phyloP scores from a whole-genome alignment of 2,113 vertebrate species.

The Nothobranchius kuhntae region DNA sequence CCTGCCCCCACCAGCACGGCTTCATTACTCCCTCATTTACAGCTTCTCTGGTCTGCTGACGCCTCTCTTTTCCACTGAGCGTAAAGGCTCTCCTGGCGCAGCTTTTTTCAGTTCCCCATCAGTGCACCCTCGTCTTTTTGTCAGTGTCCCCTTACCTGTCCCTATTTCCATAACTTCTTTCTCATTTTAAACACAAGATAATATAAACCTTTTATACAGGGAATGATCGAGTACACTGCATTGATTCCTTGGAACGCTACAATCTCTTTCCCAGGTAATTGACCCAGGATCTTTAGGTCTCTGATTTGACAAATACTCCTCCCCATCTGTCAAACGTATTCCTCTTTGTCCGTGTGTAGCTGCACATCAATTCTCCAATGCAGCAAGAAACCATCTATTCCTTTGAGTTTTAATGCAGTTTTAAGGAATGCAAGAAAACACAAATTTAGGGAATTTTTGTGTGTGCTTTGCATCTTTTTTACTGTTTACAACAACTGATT shows the following conservation, averaged over 20 bases:
- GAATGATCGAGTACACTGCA: slow-evolving; percentile 58
- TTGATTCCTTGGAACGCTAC: slow-evolving; percentile 71
- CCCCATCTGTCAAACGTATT: neutral
- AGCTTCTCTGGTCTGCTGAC: slow-evolving; percentile 65
- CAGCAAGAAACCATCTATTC: neutral
- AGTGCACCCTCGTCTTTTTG: slow-evolving; percentile 41
- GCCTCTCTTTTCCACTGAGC: slow-evolving; percentile 53
- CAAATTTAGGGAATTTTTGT: slow-evolving; percentile 15
- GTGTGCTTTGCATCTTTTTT: neutral
- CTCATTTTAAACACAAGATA: slow-evolving; percentile 41
- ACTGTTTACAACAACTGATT: neutral
- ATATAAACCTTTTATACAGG: slow-evolving; percentile 43
- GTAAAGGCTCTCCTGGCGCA: slow-evolving; percentile 38
- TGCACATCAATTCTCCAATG: neutral
- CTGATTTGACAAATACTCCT: neutral
- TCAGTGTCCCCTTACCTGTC: slow-evolving; percentile 22
- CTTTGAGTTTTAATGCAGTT: neutral
- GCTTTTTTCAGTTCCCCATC: slow-evolving; percentile 33
- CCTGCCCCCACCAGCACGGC: slow-evolving; percentile 68
- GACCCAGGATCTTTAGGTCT: slow-evolving; percentile 42
- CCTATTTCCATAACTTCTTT: slow-evolving; percentile 5
- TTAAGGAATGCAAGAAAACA: neutral
- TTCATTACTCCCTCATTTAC: slow-evolving; percentile 77
- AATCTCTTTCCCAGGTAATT: slow-evolving; percentile 71
- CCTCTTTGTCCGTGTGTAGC: neutral